Base-by-base conservation (phyloP, 2,113 vertebrate genomes). In the Carettochelys insculpta region DNA sequence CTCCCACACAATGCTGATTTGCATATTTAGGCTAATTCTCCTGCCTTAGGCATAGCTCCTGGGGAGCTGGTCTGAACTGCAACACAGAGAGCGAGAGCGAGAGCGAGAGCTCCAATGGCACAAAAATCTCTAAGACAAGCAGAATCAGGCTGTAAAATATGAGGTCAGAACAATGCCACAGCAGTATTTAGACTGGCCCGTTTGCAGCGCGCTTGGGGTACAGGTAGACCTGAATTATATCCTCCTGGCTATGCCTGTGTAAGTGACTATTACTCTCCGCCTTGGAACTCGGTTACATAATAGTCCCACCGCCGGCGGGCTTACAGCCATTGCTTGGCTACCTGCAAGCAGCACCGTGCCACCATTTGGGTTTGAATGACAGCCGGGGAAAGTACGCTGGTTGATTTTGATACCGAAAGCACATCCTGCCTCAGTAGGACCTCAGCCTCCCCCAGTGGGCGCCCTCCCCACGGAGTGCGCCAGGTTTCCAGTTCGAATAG, bases 191-290 rank as follows among this genome's bases (percentile, higher is more conserved):
- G 86, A 47, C 51, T 53, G 13, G 93, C 61, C 83, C 88, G 85
- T 77, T 89, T 84, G 82, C 85, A 48, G 76, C 45, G 19, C 52
- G 52, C 71, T 84, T 54, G 89, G 83, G 52, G 80, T 61, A 27
- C 92, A 53, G 76, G 81, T 79, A 34, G 0, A 75, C 92, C 54
- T 27, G 85, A 95, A 11, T 92, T 52, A 85, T 86, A 9, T 90
- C 84, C 86, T 76, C 82, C 88, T 94, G 85, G 91, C 95, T 1
- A 41, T 22, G 48, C 5, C 89, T 92, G 47, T 89, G 71, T 45
- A 47, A 38, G 34, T 11, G 54, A 2, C 8, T 4, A 86, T 86
- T 1, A 3, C 85, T 50, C 94, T 78, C 43, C 89, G 77, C 77
- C 43, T 80, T 85, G 25, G 82, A 79, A n/a, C 51, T 85, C 85